Evolutionary conservation across 2,113 vertebrate species (phyloP), one percentile per base, ranked within the genome.

Genomic region (Paraplagusia blochii): DNA sequence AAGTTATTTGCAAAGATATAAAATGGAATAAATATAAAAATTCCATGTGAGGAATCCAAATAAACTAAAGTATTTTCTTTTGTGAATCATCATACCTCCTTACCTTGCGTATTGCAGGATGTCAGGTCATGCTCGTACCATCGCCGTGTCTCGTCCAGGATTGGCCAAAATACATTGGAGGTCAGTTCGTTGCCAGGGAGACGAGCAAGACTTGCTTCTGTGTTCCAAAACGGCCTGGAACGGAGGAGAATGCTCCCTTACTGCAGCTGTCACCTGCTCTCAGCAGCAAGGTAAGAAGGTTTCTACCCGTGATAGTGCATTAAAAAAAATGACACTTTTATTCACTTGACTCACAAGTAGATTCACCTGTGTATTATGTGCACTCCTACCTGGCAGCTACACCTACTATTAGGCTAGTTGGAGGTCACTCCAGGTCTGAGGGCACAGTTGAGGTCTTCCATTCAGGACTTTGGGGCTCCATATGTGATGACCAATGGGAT

Each of bases 401-500:
- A 42, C 88, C 93, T 1, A 88, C 84, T 0, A 46, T 98, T 17
- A 92, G 95, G 0, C 89, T 99, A 16, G 85, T 80, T 15, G 95
- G 92, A 9, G 95, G 95, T 13, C 80, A 8, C 14, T 89, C 77
- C 0, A 13, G 34, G 13, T 79, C 80, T 0, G 95, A 98, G 82
- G 97, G 97, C 73, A 90, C 94, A 44, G 95, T 98, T 22, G 96
- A 99, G 77, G 87, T 99, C 42, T 94, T 91, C 83, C 91, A 92
- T 0, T 90, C 88, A 0, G 94, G 96, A 13, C 93, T 94, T 72
- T 99, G 97, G 97, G 97, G 97, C 1, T 96, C 97, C 1, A 71
- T 99, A 65, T 99, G 97, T 46, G 96, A 98, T 0, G 94, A 98
- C 79, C 95, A 98, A 52, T 99, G 95, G 95, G 95, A 98, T 8